Percentiles rank a stretch among this genome's conserved stretches.
Conservation (phyloP, 2,797 vertebrate genomes). For the Tapera naevia region DNA sequence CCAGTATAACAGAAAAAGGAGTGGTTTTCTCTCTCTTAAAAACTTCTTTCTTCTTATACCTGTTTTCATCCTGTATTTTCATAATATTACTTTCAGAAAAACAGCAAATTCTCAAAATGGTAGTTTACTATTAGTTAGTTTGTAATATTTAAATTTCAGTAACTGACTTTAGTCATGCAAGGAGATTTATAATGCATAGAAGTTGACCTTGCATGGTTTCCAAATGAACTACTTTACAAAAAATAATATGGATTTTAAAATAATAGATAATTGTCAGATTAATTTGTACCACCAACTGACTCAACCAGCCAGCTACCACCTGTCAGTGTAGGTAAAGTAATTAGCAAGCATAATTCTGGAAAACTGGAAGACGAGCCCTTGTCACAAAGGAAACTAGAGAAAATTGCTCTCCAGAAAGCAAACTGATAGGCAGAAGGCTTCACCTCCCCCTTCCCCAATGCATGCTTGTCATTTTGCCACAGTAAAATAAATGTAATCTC, state of each 20-base stretch:
- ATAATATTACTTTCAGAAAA: background rate
- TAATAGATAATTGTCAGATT: background rate
- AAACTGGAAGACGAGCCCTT: background rate
- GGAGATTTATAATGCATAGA: background rate
- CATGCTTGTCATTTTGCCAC: background rate
- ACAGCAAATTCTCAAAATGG: background rate
- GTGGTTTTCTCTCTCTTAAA: background rate
- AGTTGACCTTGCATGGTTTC: background rate
- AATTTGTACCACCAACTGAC: background rate
- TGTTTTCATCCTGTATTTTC: background rate
- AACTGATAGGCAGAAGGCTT: background rate
- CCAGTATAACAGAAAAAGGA: background rate
- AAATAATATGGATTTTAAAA: background rate
- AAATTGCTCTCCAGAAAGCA: background rate
- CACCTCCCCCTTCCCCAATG: rapidly evolving
- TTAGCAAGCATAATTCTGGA: background rate
- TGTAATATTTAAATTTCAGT: background rate
- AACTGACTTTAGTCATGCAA: background rate
- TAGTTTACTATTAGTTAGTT: background rate
- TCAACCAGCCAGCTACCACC: background rate
- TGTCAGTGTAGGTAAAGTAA: background rate
- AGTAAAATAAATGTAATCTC: background rate
- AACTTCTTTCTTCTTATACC: background rate
- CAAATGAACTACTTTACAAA: background rate
- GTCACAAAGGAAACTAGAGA: background rate